Evolutionary conservation across 1,140 invertebrate genomes (phyloP).

Genomic region (Coenobita brevimanus): DNA sequence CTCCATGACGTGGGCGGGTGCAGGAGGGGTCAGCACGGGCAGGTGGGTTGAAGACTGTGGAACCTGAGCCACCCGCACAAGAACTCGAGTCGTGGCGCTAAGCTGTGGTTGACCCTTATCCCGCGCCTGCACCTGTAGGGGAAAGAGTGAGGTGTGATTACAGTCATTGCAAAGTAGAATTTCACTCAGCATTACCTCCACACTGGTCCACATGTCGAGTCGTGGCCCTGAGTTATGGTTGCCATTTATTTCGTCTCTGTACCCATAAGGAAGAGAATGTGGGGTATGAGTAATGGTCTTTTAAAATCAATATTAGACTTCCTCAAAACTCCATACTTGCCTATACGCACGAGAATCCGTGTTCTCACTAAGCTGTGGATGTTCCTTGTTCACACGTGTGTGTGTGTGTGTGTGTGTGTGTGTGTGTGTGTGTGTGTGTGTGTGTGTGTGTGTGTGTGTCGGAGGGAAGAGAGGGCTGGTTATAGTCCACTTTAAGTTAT

Average conservation of each 20-base stretch:
- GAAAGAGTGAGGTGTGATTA: not conserved
- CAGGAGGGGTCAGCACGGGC: conserved; percentile 37
- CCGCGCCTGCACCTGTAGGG: conserved; percentile 78
- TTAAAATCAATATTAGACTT: not conserved
- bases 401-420: conserved; percentile 6
- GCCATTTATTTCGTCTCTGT: not conserved
- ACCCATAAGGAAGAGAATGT: not conserved
- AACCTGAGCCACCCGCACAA: conserved; percentile 72
- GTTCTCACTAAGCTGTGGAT: not conserved
- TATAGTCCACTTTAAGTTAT: not conserved
- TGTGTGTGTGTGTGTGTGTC: not conserved
- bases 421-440: not conserved
- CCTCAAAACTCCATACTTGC: not conserved
- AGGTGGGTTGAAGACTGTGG: conserved; percentile 53
- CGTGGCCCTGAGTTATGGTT: too few species aligned
- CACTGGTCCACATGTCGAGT: too few species aligned
- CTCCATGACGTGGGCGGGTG: conserved; percentile 75
- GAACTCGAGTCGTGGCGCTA: conserved; percentile 81
- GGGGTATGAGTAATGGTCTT: not conserved
- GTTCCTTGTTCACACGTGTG: not conserved
- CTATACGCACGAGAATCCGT: not conserved
- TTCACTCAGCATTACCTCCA: too few species aligned
- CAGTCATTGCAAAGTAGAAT: not conserved
- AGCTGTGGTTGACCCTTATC: conserved; percentile 83
- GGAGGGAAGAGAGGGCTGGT: not conserved